Conservation (phyloP, 1,140 invertebrate species). For the Akabosia matsudoensis region DNA sequence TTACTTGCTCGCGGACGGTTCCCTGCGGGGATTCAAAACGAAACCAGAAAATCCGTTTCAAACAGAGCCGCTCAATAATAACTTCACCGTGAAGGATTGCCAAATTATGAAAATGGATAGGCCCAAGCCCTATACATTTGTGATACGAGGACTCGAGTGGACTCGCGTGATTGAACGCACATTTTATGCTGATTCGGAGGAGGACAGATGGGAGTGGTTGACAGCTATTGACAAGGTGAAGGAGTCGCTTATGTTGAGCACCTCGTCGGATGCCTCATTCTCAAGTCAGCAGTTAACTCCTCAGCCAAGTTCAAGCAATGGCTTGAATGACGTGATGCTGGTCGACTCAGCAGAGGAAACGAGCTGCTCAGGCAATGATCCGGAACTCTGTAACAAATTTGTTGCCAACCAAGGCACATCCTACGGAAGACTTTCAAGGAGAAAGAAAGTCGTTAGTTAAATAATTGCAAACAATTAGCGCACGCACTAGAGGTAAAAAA, state of each 20-base stretch:
- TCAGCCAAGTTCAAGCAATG: neutral
- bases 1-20: conserved; percentile 87
- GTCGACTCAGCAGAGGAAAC: neutral
- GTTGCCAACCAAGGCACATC: conserved; percentile 69
- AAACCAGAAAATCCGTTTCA: conserved; percentile 75
- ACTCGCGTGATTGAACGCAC: conserved; percentile 97
- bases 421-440: conserved; percentile 67
- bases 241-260: conserved; percentile 48
- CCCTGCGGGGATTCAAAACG: conserved; percentile 86
- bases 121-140: conserved; percentile 93
- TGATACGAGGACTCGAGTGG: conserved; percentile 95
- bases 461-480: conserved; percentile 17
- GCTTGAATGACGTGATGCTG: neutral
- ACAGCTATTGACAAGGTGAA: conserved; percentile 61
- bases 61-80: conserved; percentile 91
- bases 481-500: conserved; percentile 42
- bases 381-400: conserved; percentile 68
- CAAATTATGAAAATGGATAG: conserved; percentile 93
- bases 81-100: conserved; percentile 94
- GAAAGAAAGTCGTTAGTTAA: conserved; percentile 75
- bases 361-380: neutral
- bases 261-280: neutral
- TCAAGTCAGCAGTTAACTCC: neutral
- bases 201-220: conserved; percentile 74
- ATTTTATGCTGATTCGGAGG: conserved; percentile 88